Evolutionary conservation across 2,888 invertebrate species (phyloP).

Genomic region (Agyllia agylla): DNA sequence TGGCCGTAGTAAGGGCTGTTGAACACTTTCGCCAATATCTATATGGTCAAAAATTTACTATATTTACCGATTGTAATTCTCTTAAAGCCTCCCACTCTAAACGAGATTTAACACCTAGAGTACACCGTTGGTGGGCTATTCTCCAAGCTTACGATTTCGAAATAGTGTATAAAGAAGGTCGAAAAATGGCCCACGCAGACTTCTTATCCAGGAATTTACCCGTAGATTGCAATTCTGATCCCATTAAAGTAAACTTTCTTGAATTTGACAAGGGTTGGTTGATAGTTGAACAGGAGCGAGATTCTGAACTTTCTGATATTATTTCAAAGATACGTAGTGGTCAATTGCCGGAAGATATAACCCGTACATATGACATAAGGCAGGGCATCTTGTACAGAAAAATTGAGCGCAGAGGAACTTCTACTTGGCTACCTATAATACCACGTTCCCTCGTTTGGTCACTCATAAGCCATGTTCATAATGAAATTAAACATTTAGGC

Average conservation of each 20-base stretch:
- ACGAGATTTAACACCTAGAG: slow-evolving; percentile 74
- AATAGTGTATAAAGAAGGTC: slow-evolving; percentile 53
- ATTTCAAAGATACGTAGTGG: not conserved
- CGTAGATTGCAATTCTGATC: no score
- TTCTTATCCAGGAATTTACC: slow-evolving; percentile 39
- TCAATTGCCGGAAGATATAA: not conserved
- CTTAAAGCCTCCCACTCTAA: slow-evolving; percentile 77
- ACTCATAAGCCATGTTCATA: not conserved
- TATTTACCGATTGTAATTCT: slow-evolving; percentile 76
- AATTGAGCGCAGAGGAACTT: not conserved
- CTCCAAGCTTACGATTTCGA: slow-evolving; percentile 76
- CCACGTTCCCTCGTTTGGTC: not conserved
- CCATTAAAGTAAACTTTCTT: not conserved
- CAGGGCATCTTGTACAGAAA: not conserved
- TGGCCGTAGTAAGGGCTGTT: slow-evolving; percentile 72
- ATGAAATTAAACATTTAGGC: not conserved
- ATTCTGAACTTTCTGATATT: not conserved
- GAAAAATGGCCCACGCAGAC: slow-evolving; percentile 50
- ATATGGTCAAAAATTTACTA: slow-evolving; percentile 53
- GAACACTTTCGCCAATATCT: slow-evolving; percentile 78
- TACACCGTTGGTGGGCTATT: slow-evolving; percentile 79
- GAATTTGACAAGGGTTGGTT: not conserved
- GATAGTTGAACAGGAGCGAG: not conserved
- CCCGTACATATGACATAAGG: not conserved
- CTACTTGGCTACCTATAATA: not conserved